Percentiles rank a stretch among this genome's conserved stretches.
phyloP scores from a whole-genome alignment of 2,113 vertebrate genomes.

The Perccottus glenii region DNA sequence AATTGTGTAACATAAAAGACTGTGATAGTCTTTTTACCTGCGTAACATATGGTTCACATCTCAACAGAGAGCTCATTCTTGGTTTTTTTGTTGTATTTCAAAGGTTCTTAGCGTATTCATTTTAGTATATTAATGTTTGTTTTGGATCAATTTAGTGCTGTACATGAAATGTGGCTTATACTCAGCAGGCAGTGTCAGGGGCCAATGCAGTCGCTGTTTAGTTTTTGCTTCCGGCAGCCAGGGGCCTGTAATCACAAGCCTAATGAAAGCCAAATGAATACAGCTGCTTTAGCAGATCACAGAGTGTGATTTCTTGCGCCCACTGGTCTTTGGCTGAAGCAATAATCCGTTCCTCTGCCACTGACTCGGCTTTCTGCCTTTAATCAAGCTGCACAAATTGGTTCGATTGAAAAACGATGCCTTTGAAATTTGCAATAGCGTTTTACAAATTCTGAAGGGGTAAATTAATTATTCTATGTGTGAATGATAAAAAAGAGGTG shows the following conservation, averaged over 20 bases:
- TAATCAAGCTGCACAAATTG: conserved; percentile 55
- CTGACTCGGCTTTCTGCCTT: conserved; percentile 39
- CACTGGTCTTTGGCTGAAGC: conserved; percentile 42
- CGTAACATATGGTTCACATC: conserved; percentile 1
- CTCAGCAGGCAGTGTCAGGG: conserved; percentile 39
- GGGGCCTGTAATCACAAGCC: conserved; percentile 49
- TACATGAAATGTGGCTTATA: conserved; percentile 38
- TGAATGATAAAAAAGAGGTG: conserved; percentile 39
- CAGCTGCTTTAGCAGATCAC: conserved; percentile 66
- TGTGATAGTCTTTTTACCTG: no score
- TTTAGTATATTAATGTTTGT: conserved; percentile 20
- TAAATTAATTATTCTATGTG: conserved; percentile 30
- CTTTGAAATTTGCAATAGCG: conserved; percentile 52
- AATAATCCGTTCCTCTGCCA: conserved; percentile 43
- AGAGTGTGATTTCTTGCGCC: conserved; percentile 42
- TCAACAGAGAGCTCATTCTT: conserved; percentile 2
- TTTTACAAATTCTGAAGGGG: conserved; percentile 29
- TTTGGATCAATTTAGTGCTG: conserved; percentile 19
- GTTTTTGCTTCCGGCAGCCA: conserved; percentile 36
- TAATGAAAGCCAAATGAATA: conserved; percentile 72
- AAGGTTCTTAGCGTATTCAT: conserved; percentile 2
- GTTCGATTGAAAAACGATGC: conserved; percentile 38
- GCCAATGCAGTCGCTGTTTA: conserved; percentile 42
- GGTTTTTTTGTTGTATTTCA: conserved; percentile 21
- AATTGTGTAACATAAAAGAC: conserved; percentile 6